Percentiles rank a stretch among this genome's conserved stretches.
These are phyloP conservation scores for Mixornis gularis DNA, from an alignment of 2,113 vertebrate genomes.

Conservation along the genomic window DNA sequence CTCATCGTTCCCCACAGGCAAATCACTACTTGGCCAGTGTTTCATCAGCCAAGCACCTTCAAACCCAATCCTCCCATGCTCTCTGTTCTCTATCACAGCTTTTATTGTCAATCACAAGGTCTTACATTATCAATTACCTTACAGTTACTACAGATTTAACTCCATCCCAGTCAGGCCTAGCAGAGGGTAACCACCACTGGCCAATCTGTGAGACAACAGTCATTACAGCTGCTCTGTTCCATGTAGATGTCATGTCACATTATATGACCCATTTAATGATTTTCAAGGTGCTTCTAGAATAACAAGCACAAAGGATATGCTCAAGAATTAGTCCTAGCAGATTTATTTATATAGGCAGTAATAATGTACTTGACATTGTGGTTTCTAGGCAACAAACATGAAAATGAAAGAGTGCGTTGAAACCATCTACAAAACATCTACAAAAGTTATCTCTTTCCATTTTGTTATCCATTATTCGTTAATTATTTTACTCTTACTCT, in stretches of 20 bases:
- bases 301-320: background rate
- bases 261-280: background rate
- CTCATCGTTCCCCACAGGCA: background rate
- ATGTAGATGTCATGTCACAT: background rate
- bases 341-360: background rate
- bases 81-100: background rate
- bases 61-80: rapidly evolving
- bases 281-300: background rate
- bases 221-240: background rate
- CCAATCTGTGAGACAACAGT: background rate
- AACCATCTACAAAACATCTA: background rate
- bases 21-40: background rate
- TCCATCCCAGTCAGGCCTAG: background rate
- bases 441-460: background rate
- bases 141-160: background rate
- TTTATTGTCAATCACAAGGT: background rate
- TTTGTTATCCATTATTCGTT: background rate
- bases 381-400: background rate
- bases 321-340: background rate
- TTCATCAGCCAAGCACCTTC: background rate
- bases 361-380: background rate
- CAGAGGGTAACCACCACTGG: background rate
- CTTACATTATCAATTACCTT: background rate
- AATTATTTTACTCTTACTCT: background rate
- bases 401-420: background rate